phyloP scores from a whole-genome alignment of 2,113 vertebrate genomes.

The Serranochromis macrocephalus region DNA sequence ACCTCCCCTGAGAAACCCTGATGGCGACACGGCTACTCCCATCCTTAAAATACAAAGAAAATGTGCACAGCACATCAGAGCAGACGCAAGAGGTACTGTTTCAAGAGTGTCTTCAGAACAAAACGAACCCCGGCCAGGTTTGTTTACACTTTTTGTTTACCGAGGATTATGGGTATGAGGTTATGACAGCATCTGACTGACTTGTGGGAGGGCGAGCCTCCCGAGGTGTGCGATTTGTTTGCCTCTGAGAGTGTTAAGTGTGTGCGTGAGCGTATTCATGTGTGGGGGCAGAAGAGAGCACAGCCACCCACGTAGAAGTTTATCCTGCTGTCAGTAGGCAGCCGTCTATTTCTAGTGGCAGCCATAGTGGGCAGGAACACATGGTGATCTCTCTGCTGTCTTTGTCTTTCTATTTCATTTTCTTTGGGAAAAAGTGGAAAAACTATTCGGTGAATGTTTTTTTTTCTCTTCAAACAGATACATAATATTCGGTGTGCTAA shows the following conservation, averaged over 20 bases:
- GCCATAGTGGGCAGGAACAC: conserved; percentile 47
- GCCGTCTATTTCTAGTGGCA: conserved; percentile 66
- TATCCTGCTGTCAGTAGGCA: conserved; percentile 58
- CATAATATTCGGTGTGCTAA: neutral
- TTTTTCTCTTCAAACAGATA: neutral
- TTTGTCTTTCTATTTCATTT: neutral
- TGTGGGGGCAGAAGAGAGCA: conserved; percentile 43
- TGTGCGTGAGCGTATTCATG: neutral
- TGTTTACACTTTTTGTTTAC: conserved; percentile 23
- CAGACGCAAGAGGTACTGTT: neutral
- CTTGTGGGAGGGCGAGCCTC: conserved; percentile 28
- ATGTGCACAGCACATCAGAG: neutral
- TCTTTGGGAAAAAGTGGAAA: conserved; percentile 28
- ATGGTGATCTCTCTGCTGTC: neutral
- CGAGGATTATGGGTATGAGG: conserved; percentile 30
- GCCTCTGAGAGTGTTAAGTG: neutral
- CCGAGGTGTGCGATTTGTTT: neutral
- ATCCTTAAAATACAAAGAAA: neutral
- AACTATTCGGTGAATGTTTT: neutral
- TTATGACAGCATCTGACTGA: conserved; percentile 53
- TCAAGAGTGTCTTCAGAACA: neutral
- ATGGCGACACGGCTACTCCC: neutral
- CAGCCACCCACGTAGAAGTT: conserved; percentile 54
- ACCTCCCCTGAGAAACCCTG: neutral
- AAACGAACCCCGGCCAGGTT: neutral